Conservation (phyloP, 2,113 vertebrate species). For the Laticauda colubrina region DNA sequence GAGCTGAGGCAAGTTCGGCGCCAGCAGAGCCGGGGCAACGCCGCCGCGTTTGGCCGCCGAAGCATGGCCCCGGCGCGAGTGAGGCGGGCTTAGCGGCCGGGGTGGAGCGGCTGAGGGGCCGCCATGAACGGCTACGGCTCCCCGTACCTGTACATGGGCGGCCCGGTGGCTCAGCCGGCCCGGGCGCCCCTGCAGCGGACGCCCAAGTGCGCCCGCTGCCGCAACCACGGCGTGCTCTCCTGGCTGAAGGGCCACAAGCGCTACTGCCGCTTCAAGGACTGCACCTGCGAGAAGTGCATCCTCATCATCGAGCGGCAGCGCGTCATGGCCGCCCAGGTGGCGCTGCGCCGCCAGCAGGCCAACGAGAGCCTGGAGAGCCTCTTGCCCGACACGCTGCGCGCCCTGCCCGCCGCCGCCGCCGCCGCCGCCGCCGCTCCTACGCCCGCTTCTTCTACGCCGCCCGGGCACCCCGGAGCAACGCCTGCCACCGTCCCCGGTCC, state of each 20-base stretch:
- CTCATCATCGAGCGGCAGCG: constrained; percentile 95
- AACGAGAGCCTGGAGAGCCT: constrained; percentile 95
- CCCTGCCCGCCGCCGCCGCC: constrained; percentile 46
- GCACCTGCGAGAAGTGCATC: constrained; percentile 96
- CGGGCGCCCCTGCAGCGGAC: constrained; percentile 90
- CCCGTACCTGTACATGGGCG: constrained; percentile 93
- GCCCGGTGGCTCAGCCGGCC: constrained; percentile 85
- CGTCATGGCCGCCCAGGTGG: constrained; percentile 96
- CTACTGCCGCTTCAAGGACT: constrained; percentile 97
- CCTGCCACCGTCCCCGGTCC: constrained; percentile 30
- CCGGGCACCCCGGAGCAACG: background rate
- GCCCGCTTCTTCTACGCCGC: constrained; percentile 32
- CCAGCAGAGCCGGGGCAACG: background rate
- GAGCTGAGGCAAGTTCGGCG: background rate
- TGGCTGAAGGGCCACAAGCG: constrained; percentile 98
- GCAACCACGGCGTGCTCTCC: constrained; percentile 94
- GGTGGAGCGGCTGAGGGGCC: background rate
- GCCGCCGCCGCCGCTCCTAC: constrained; percentile 27
- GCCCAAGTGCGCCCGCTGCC: constrained; percentile 93
- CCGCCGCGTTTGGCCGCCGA: background rate
- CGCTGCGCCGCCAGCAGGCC: constrained; percentile 90
- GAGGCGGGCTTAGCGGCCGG: background rate
- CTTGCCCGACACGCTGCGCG: constrained; percentile 85
- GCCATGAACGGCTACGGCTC: constrained; percentile 94
- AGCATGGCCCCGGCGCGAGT: background rate